Conservation (phyloP, 2,113 vertebrate genomes). For the Empidonax alnorum region DNA sequence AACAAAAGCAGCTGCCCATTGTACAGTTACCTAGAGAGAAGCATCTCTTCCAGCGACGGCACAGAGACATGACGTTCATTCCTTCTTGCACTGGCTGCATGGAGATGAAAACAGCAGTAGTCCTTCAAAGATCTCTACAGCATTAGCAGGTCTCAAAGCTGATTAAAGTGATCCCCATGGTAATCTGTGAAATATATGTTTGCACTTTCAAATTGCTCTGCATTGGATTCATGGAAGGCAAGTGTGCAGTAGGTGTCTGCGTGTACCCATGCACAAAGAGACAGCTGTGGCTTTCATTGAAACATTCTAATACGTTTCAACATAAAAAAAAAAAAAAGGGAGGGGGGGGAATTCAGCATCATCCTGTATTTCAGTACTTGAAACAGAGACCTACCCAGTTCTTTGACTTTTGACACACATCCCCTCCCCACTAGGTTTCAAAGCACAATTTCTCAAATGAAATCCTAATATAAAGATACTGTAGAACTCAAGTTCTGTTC, state of each 20-base stretch:
- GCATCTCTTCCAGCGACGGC: conserved; percentile 43
- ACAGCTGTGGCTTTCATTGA: background rate
- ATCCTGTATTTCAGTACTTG: background rate
- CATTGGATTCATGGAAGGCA: conserved; percentile 13
- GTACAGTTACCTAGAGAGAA: conserved; percentile 66
- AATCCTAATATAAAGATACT: background rate
- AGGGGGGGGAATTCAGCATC: background rate
- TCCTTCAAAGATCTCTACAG: conserved; percentile 28
- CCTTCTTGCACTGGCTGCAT: background rate
- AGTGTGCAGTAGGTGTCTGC: background rate
- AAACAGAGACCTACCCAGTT: background rate
- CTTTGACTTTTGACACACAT: background rate
- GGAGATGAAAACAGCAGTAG: background rate
- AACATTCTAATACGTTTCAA: background rate
- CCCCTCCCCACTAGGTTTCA: background rate
- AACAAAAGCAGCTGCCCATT: background rate
- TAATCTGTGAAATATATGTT: conserved; percentile 71
- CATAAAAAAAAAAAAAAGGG: background rate
- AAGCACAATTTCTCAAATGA: background rate
- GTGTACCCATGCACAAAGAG: background rate
- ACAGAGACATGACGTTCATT: conserved; percentile 7
- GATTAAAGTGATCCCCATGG: conserved; percentile 62
- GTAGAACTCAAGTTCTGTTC: background rate
- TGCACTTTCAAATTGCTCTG: conserved; percentile 31
- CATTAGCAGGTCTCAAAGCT: conserved; percentile 69